Conservation (phyloP, 2,797 vertebrate species). For the Enteromius anoplus region DNA sequence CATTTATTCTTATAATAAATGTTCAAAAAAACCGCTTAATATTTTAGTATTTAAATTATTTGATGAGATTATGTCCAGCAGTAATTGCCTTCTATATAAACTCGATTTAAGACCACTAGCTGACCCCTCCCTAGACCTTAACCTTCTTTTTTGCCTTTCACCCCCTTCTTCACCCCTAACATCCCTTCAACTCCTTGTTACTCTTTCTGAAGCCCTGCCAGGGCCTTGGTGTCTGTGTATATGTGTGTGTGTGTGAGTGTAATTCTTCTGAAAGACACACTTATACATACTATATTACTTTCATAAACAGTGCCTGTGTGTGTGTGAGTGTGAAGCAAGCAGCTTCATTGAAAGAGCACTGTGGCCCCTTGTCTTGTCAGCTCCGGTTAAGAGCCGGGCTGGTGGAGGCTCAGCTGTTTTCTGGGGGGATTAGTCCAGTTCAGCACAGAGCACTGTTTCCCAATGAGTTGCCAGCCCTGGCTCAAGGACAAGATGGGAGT, state of each 20-base stretch:
- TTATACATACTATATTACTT: no score
- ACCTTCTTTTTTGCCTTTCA: not conserved
- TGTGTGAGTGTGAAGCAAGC: conserved; percentile 35
- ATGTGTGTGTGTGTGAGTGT: conserved; percentile 29
- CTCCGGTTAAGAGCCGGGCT: conserved; percentile 49
- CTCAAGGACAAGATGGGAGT: conserved; percentile 19
- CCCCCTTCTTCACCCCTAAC: not conserved
- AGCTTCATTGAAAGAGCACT: conserved; percentile 58
- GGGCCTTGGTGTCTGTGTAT: conserved; percentile 17
- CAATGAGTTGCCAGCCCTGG: conserved; percentile 53
- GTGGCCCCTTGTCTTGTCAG: conserved; percentile 50
- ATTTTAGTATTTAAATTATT: not conserved
- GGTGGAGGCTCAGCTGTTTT: conserved; percentile 64
- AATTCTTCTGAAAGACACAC: no score
- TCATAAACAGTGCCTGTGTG: conserved; percentile 22
- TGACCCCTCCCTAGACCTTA: not conserved
- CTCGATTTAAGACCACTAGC: not conserved
- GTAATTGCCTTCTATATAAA: not conserved
- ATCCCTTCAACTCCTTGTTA: conserved; percentile 1
- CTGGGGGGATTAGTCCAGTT: conserved; percentile 63
- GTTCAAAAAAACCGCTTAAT: not conserved
- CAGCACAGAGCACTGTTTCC: conserved; percentile 55
- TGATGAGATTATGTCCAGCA: not conserved
- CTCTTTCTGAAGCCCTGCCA: conserved; percentile 45
- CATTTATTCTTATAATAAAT: not conserved